Evolutionary conservation across 1,140 invertebrate species (phyloP), one percentile per base, ranked within the genome.

Genomic region (Scaptodrosophila lebanonensis): DNA sequence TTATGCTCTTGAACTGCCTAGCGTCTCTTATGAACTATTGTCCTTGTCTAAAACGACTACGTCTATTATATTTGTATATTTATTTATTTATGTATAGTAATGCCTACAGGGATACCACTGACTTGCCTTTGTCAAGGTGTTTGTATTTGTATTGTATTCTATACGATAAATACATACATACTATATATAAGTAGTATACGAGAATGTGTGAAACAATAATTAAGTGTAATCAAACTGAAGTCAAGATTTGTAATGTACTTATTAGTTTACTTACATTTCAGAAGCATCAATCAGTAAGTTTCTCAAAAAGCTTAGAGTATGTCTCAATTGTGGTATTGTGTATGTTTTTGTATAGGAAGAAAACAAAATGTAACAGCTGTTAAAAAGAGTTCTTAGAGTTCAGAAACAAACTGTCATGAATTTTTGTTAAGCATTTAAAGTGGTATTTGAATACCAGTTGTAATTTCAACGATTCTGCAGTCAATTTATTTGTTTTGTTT

Each of bases 1-100:
- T 66, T 82, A 82, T 82, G 75, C 75, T 82, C 75, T 82, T 63
- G 75, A 82, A 82, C 69, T 82, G 61, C 69, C 69, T 82, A 77
- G 54, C 66, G 49, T 70, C 51, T 62, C 76, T 83, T 82, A 75
- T 45, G 40, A 75, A 61, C 75, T 82, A 82, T 70, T 69, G 53
- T 79, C 73, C 65, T 68, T 38, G 39, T 51, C 69, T 73, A 73
- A 72, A n/a, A 49, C 65, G 57, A 36, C 62, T 77, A 77, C 50
- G 35, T 25, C 63, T 54, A 57, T 36, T 39, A 22, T 56, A 45
- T 39, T 42, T 25, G 15, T 32, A 29, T 50, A 42, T 45, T 39
- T 39, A 25, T 43, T 40, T 32, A 22, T 18, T 52, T 22, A 33
- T 12, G 38, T 42, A 67, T 47, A 53, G 60, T 73, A 50, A 61